Conservation (phyloP, 2,113 vertebrate species). For the Lepus europaeus region DNA sequence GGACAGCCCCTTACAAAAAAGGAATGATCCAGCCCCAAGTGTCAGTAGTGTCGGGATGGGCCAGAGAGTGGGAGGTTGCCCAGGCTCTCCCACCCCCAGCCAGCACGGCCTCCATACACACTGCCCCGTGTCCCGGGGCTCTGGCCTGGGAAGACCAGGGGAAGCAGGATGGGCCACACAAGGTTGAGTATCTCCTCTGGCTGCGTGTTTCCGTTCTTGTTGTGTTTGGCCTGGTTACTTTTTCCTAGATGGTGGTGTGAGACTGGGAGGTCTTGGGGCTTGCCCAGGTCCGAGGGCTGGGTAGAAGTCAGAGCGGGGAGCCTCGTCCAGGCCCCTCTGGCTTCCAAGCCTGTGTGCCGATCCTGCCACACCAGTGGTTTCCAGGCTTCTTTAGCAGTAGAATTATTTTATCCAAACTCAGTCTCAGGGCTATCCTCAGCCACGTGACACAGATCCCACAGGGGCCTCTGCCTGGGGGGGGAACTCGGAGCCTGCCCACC, state of each 20-base stretch:
- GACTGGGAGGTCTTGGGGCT: neutral
- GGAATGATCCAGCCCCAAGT: neutral
- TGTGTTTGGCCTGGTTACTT: neutral
- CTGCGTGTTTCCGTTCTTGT: neutral
- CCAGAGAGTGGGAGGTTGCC: neutral
- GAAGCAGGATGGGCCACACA: neutral
- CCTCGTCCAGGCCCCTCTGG: neutral
- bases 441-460: neutral
- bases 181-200: neutral
- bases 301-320: neutral
- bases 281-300: neutral
- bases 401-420: slow-evolving; percentile 39
- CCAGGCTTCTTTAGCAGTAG: slow-evolving; percentile 2
- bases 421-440: neutral
- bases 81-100: neutral
- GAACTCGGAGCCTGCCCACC: neutral
- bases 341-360: neutral
- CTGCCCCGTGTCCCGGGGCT: neutral
- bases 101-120: neutral
- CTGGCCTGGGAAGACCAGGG: neutral
- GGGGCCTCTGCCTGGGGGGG: neutral
- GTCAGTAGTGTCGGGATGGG: neutral
- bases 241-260: neutral
- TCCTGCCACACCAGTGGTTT: slow-evolving; percentile 20
- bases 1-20: neutral